Percentiles rank a stretch among this genome's conserved stretches.
phyloP scores from a whole-genome alignment of 2,797 vertebrate species.

The Clamator glandarius region DNA sequence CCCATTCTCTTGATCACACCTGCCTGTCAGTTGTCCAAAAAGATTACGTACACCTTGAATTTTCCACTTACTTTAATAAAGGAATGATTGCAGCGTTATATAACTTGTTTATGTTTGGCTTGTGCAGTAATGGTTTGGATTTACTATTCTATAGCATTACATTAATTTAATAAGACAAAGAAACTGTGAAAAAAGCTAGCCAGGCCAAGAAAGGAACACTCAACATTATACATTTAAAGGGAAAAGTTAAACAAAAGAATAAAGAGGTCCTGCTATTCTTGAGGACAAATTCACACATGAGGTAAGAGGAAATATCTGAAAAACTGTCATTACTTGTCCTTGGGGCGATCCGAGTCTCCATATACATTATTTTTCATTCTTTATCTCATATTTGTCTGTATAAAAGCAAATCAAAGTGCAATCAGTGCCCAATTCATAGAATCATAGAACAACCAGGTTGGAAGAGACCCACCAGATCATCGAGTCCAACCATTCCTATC shows the following conservation, averaged over 20 bases:
- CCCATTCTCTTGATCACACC: constrained; percentile 52
- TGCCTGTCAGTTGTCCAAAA: constrained; percentile 67
- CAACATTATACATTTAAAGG: neutral
- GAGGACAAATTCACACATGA: neutral
- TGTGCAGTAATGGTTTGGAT: neutral
- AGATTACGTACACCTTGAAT: constrained; percentile 33
- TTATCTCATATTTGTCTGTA: neutral
- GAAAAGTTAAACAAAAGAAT: neutral
- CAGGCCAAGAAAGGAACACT: neutral
- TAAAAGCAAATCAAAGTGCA: neutral
- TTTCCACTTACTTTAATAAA: constrained; percentile 63
- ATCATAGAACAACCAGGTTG: no score
- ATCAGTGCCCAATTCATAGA: fast-evolving
- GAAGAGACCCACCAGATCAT: no score
- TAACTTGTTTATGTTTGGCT: constrained; percentile 66
- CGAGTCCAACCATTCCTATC: no score
- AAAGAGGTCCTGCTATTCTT: neutral
- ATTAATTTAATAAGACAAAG: constrained; percentile 19
- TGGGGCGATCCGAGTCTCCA: neutral
- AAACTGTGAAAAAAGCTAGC: neutral
- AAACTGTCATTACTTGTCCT: neutral
- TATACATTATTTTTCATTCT: constrained; percentile 26
- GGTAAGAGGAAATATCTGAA: neutral
- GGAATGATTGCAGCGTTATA: constrained; percentile 48
- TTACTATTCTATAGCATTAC: constrained; percentile 2